A percentile compares a stretch with the other conserved stretches of the same genome.
Evolutionary conservation across 2,113 vertebrate species (phyloP).

Genomic region (Haliaeetus leucogaster): DNA sequence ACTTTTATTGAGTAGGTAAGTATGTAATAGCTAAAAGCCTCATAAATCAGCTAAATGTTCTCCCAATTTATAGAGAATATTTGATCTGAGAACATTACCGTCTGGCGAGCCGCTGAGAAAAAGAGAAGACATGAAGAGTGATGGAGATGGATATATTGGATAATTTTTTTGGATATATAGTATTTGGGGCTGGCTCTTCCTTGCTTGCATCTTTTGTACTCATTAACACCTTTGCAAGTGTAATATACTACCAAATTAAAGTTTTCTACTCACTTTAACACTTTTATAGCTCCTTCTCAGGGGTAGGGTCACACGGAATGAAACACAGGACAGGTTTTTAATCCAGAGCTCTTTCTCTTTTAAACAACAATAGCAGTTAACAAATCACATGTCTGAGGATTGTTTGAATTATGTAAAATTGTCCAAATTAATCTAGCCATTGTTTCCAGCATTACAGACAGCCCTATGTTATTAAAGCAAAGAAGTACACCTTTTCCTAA

Average conservation of each 20-base stretch:
- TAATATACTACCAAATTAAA: neutral
- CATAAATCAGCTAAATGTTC: constrained; percentile 82
- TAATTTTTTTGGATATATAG: constrained; percentile 60
- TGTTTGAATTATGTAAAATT: neutral
- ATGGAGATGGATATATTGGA: constrained; percentile 70
- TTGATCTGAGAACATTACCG: constrained; percentile 78
- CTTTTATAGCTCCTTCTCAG: neutral
- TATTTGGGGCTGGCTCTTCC: neutral
- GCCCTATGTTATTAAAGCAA: neutral
- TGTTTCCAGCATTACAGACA: neutral
- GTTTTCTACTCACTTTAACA: neutral
- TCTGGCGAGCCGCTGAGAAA: constrained; percentile 67
- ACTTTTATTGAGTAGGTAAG: constrained; percentile 84
- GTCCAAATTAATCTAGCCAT: neutral
- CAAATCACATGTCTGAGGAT: neutral
- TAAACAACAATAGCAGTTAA: neutral
- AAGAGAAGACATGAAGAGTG: constrained; percentile 63
- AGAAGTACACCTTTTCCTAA: neutral
- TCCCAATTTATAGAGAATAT: constrained; percentile 81
- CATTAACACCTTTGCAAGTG: neutral
- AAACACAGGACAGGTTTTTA: neutral
- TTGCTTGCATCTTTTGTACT: neutral
- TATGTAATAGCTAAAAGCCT: constrained; percentile 83
- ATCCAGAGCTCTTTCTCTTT: neutral
- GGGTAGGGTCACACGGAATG: neutral